Base-by-base conservation (phyloP, 1,140 invertebrate genomes). In the Portunus trituberculatus region DNA sequence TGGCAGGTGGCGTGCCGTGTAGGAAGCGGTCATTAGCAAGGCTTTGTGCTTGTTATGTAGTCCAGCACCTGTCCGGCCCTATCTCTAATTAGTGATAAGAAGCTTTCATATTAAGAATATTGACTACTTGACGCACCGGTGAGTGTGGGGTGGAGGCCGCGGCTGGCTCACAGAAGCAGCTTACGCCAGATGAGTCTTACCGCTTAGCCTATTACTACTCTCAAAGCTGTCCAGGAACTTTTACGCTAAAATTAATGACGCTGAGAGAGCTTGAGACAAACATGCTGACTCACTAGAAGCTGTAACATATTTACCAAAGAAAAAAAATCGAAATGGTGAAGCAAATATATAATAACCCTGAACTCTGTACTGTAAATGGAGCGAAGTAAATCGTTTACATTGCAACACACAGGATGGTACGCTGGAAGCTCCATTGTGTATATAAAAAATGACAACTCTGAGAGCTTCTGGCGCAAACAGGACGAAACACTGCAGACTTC, bases 41-140 rank as follows among this genome's bases (percentile, higher is more conserved):
- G 90, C 90, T 91, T 91, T 91, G 90, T 91, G 90, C 90, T 91
- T 32, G 90, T 91, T 91, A 91, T 32, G 90, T 31, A 91, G 52
- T 39, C 52, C 32, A 39, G 90, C 52, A 76, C 32, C 90, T 76
- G 90, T 48, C 90, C 67, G 90, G 31, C 90, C 67, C 90, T 91
- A 39, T n/a, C 90, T 76, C 90, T 91, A 91, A 91, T 91, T 91
- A 91, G 90, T 25, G 28, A 59, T 91, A 91, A 91, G 90, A 32
- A 91, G 90, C 90, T 91, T 91, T 91, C 31, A 91, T 76, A 91
- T 91, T 76, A 31, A 91, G 52, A 76, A 67, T 67, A 39, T 91
- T 32, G 90, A 91, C 59, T 82, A 91, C 90, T 91, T 67, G 90
- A 28, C 29, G 4, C n/a, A 20, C 29, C 1, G 52, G 32, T 32